These are phyloP conservation scores for Anguilla marmorata DNA, from an alignment of 2,797 vertebrate genomes.

Conservation along the genomic window DNA sequence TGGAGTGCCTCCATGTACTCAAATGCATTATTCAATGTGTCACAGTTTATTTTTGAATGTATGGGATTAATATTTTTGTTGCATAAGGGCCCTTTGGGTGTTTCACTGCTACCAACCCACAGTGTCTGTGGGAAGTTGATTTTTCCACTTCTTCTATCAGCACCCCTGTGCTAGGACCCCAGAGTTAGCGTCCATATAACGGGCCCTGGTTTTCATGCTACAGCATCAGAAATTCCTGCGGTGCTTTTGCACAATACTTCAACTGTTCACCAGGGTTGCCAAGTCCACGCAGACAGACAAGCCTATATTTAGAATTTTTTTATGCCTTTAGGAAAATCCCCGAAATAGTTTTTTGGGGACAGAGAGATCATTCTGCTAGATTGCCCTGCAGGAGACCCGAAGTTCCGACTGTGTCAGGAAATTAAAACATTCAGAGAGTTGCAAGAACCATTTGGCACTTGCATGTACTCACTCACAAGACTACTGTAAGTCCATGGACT, in stretches of 20 bases:
- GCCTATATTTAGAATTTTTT: slow-evolving; percentile 71
- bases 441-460: neutral
- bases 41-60: neutral
- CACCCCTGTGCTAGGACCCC: slow-evolving; percentile 59
- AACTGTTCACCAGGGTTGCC: slow-evolving; percentile 63
- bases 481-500: neutral
- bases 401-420: slow-evolving; percentile 37
- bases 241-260: slow-evolving; percentile 62
- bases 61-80: neutral
- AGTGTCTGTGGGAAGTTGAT: slow-evolving; percentile 57
- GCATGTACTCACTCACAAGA: neutral
- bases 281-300: slow-evolving; percentile 63
- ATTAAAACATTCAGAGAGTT: neutral
- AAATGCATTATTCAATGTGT: neutral
- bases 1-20: neutral
- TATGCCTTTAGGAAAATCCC: slow-evolving; percentile 55
- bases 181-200: slow-evolving; percentile 60
- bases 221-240: slow-evolving; percentile 70
- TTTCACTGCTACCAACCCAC: slow-evolving; percentile 43
- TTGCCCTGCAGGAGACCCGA: slow-evolving; percentile 48
- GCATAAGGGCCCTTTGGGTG: slow-evolving; percentile 32
- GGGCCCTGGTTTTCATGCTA: slow-evolving; percentile 65
- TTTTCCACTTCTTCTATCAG: slow-evolving; percentile 61
- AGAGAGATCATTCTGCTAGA: slow-evolving; percentile 56
- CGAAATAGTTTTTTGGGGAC: slow-evolving; percentile 60